phyloP scores from a whole-genome alignment of 1,140 invertebrate species.

The Drosophila arawakana region DNA sequence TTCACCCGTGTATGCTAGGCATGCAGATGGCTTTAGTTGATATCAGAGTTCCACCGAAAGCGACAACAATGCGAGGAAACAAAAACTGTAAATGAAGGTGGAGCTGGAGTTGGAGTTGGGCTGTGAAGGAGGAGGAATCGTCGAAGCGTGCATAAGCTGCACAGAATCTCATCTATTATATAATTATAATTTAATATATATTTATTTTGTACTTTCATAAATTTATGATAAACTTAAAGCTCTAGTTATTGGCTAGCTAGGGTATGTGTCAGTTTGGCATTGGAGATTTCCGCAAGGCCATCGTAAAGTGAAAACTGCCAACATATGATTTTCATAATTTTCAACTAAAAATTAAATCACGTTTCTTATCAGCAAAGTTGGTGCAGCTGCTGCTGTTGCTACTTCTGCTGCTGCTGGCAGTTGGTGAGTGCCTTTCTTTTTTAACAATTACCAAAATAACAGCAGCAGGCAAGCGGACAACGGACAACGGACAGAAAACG shows the following conservation, averaged over 20 bases:
- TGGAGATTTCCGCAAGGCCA: slow-evolving; percentile 53
- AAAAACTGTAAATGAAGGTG: slow-evolving; percentile 3
- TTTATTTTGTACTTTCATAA: slow-evolving; percentile 25
- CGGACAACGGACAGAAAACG: slow-evolving; percentile 34
- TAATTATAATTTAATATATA: slow-evolving; percentile 5
- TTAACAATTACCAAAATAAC: slow-evolving; percentile 76
- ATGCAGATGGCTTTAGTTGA: slow-evolving; percentile 45
- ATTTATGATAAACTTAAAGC: neutral
- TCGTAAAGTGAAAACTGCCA: slow-evolving; percentile 68
- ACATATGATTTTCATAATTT: slow-evolving; percentile 75
- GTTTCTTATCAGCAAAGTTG: slow-evolving; percentile 70
- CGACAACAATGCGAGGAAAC: slow-evolving; percentile 71
- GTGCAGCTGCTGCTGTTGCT: slow-evolving; percentile 16
- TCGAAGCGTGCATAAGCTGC: slow-evolving; percentile 8
- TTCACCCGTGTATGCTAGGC: slow-evolving; percentile 13
- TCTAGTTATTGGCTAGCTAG: neutral
- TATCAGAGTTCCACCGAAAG: slow-evolving; percentile 46
- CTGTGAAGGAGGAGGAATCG: neutral
- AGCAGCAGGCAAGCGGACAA: slow-evolving; percentile 34
- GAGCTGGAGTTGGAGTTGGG: no score
- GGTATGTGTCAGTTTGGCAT: neutral
- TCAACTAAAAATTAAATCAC: slow-evolving; percentile 78
- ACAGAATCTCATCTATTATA: slow-evolving; percentile 3
- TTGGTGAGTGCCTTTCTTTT: slow-evolving; percentile 77
- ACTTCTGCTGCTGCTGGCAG: slow-evolving; percentile 7